Base-by-base conservation (phyloP, 2,797 vertebrate genomes). In the Paratrypauchen microcephalus region DNA sequence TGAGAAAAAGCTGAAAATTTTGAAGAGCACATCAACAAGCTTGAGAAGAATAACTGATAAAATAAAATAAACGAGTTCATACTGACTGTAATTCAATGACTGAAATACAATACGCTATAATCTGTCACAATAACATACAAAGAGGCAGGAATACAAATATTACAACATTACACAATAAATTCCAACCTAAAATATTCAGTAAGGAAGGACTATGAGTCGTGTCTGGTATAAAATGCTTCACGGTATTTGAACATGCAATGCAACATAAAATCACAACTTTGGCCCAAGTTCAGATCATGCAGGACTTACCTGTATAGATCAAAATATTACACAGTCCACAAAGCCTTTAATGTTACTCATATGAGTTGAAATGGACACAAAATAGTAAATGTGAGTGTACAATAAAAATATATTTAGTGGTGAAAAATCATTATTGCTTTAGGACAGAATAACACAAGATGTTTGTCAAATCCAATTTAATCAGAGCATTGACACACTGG, bases 271-370 rank as follows among this genome's bases (percentile, higher is more conserved):
- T 6, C 3, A 21, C 3, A 30, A 18, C 56, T 36, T 5, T 7
- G 48, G 19, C 28, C 39, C 15, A 21, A 55, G 0, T 11, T 68
- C 26, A 75, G 70, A 59, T 68, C 81, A 72, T 85, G 82, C 84
- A 69, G 2, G 5, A 79, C 87, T 83, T 79, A 88, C 87, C 85
- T 85, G 65, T 28, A 0, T 2, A 63, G 1, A 45, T 23, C 16
- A 26, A 50, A 19, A n/a, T n/a, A 32, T 26, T 32, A 48, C 52
- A 8, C 59, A 69, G 59, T 24, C 72, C 45, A 57, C 55, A 39
- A n/a, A 66, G 62, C 1, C 11, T 21, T 23, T 4, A 55, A 59
- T 2, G 4, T 19, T 47, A 70, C 62, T 36, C 66, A 21, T 13
- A 16, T 47, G 47, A 4, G 52, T 52, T 39, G 59, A 19, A 55